Conservation (phyloP, 1,140 invertebrate species). For the Pseudomyrmex concolor region DNA sequence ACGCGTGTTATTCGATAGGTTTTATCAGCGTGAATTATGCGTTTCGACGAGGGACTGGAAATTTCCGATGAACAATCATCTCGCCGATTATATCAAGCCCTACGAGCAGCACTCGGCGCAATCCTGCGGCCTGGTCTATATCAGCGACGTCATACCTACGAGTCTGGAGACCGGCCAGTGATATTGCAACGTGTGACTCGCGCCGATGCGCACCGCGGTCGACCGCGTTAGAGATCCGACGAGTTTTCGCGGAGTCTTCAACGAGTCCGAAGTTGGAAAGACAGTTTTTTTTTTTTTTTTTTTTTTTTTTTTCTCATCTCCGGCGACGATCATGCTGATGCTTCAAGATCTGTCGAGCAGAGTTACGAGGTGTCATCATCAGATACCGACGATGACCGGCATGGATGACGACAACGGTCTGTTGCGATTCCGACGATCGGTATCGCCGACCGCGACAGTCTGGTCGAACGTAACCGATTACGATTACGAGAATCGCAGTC, state of each 20-base stretch:
- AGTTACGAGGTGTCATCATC: neutral
- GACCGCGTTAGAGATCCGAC: neutral
- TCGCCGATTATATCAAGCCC: neutral
- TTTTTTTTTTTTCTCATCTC: neutral
- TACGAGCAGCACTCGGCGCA: neutral
- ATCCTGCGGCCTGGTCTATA: neutral
- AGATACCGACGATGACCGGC: neutral
- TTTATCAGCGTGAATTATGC: constrained; percentile 31
- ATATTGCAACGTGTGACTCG: constrained; percentile 12
- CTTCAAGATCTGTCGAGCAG: constrained; percentile 15
- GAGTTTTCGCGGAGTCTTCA: neutral
- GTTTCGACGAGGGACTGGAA: constrained; percentile 2
- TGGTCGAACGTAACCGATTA: constrained; percentile 47
- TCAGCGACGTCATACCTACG: constrained; percentile 12
- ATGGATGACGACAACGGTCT: neutral
- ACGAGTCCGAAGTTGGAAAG: neutral
- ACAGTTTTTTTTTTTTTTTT: neutral
- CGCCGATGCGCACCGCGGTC: neutral
- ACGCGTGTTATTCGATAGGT: neutral
- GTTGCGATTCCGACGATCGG: constrained; percentile 47
- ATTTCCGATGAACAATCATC: constrained; percentile 9
- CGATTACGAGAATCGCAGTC: constrained; percentile 32
- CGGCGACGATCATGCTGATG: constrained; percentile 14
- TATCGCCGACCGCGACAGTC: neutral
- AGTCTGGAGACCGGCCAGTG: constrained; percentile 3